Conservation (phyloP, 2,888 invertebrate species). For the Drepana falcataria region DNA sequence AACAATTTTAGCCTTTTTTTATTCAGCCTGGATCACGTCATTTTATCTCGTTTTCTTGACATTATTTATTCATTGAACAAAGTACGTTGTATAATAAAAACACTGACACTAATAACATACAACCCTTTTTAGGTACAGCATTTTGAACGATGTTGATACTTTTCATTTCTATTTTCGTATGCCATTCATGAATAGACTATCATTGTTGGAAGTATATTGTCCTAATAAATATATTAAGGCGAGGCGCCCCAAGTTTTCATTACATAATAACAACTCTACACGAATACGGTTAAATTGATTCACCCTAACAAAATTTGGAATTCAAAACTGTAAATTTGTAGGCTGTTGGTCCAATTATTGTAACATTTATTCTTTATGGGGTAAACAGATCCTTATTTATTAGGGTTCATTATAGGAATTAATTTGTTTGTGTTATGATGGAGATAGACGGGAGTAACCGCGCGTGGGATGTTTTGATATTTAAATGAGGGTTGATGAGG, state of each 20-base stretch:
- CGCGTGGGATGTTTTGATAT: slow-evolving; percentile 72
- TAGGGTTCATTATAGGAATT: slow-evolving; percentile 77
- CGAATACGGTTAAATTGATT: slow-evolving; percentile 61
- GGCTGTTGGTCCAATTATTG: slow-evolving; percentile 73
- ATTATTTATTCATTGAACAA: slow-evolving; percentile 5
- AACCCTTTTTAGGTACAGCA: no score
- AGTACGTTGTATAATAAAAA: no score
- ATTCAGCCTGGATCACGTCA: slow-evolving; percentile 32
- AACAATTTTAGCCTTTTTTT: slow-evolving; percentile 61
- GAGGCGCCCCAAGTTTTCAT: slow-evolving; percentile 40
- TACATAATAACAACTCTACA: slow-evolving; percentile 47
- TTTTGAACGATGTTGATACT: no score
- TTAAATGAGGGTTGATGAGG: slow-evolving; percentile 66
- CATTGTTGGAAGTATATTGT: slow-evolving; percentile 34
- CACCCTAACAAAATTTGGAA: slow-evolving; percentile 63
- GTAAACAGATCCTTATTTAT: slow-evolving; percentile 76
- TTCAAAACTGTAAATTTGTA: slow-evolving; percentile 68
- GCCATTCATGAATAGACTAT: no score
- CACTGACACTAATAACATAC: no score
- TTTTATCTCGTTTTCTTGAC: slow-evolving; percentile 41
- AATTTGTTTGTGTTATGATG: slow-evolving; percentile 77
- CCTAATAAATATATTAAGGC: slow-evolving; percentile 26
- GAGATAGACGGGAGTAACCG: slow-evolving; percentile 49
- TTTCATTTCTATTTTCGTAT: no score
- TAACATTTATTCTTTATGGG: slow-evolving; percentile 75